These are phyloP conservation scores for Nymphalis c-album DNA, from an alignment of 2,888 invertebrate species.

Conservation along the genomic window DNA sequence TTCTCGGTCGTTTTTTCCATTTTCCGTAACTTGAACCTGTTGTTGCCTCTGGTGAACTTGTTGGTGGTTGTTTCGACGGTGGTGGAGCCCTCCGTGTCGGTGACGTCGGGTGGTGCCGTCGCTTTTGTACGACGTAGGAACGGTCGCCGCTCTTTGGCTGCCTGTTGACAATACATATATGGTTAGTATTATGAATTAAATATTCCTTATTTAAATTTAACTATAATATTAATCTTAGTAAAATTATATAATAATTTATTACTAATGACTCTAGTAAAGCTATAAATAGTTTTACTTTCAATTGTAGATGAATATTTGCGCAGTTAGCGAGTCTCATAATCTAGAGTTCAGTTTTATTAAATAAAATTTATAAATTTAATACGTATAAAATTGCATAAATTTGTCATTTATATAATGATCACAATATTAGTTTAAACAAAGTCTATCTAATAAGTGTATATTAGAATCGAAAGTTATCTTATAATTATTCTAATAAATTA, in stretches of 20 bases:
- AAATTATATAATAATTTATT: no score
- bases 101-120: conserved; percentile 59
- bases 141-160: conserved; percentile 54
- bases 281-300: no score
- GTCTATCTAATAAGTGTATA: no score
- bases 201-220: not conserved
- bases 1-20: conserved; percentile 45
- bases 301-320: no score
- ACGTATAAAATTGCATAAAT: no score
- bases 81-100: conserved; percentile 52
- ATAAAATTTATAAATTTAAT: no score
- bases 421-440: no score
- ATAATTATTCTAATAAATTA: not conserved
- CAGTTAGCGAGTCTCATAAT: no score
- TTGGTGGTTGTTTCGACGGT: conserved; percentile 54
- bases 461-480: not conserved
- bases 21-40: conserved; percentile 54
- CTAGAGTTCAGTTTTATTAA: no score
- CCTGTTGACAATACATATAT: conserved; percentile 53
- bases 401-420: no score
- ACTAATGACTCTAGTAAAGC: no score
- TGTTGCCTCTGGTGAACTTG: conserved; percentile 55
- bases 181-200: conserved; percentile 46
- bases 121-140: conserved; percentile 74
- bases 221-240: not conserved